A percentile compares a stretch with the other conserved stretches of the same genome.
Conservation (phyloP, 2,888 invertebrate species). For the Heteromurus nitidus region DNA sequence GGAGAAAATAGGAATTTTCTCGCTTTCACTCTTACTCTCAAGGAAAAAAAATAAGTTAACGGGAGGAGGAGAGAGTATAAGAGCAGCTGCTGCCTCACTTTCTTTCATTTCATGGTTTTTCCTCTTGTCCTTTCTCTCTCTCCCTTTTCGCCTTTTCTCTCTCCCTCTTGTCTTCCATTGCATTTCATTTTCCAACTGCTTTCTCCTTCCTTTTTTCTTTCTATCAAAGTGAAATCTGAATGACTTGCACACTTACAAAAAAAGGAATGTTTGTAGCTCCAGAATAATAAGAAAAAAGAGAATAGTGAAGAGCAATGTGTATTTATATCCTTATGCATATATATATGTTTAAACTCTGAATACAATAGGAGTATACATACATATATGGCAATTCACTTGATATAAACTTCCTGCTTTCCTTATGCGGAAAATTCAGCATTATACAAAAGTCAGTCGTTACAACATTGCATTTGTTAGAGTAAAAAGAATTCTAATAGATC, state of each 20-base stretch:
- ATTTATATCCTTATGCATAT: background rate
- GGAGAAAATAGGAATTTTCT: slow-evolving; percentile 24
- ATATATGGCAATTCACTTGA: too few relatives aligned
- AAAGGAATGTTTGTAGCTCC: background rate
- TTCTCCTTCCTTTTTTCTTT: background rate
- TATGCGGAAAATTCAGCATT: too few relatives aligned
- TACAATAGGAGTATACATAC: too few relatives aligned
- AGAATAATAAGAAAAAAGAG: slow-evolving; percentile 22
- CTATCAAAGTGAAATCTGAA: slow-evolving; percentile 34
- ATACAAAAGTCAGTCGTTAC: too few relatives aligned
- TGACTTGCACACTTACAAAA: slow-evolving; percentile 20
- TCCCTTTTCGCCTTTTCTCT: background rate
- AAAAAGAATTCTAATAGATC: slow-evolving; percentile 29
- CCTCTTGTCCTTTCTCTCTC: background rate
- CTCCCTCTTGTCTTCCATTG: background rate
- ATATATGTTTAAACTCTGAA: background rate
- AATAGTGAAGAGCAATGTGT: too few relatives aligned
- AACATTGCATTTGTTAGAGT: background rate
- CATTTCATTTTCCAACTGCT: background rate
- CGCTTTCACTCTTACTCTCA: background rate
- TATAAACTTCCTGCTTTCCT: too few relatives aligned
- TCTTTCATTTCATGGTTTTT: background rate
- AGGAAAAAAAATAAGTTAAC: background rate
- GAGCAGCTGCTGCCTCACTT: slow-evolving; percentile 15
- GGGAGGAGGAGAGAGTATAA: background rate